phyloP scores from a whole-genome alignment of 2,888 invertebrate species.

The Temnothorax ravouxi region DNA sequence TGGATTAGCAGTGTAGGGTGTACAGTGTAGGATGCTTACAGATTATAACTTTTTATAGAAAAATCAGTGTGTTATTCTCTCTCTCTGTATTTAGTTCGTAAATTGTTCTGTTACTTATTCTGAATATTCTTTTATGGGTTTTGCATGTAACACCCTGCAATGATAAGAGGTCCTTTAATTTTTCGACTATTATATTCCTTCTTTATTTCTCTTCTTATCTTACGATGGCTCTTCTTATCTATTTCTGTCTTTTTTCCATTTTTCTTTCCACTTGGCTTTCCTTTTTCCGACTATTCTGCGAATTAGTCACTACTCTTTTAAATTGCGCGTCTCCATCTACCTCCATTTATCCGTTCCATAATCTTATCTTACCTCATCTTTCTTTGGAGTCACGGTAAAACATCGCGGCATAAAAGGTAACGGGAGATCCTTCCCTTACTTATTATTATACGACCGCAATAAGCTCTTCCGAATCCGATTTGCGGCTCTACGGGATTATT shows the following conservation, averaged over 20 bases:
- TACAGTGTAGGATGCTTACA: neutral
- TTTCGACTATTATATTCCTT: neutral
- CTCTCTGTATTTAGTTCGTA: neutral
- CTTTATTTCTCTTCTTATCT: conserved; percentile 13
- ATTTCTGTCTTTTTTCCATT: neutral
- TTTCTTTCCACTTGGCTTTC: neutral
- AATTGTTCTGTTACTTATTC: neutral
- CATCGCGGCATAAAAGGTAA: conserved; percentile 3
- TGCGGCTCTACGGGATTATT: conserved; percentile 33
- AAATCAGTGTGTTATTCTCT: neutral
- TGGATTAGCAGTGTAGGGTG: neutral
- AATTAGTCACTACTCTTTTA: conserved; percentile 45
- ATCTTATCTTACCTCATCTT: conserved; percentile 37
- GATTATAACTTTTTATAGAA: neutral
- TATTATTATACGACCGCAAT: conserved; percentile 46
- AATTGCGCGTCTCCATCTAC: conserved; percentile 7
- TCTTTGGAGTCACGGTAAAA: conserved; percentile 16
- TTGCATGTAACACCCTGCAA: neutral
- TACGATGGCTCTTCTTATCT: neutral
- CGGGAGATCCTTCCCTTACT: conserved; percentile 10
- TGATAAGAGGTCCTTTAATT: neutral
- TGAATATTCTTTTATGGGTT: neutral
- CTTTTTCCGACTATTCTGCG: neutral
- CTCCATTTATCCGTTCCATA: conserved; percentile 34
- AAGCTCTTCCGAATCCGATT: conserved; percentile 39